Evolutionary conservation across 2,797 vertebrate species (phyloP), one percentile per base, ranked within the genome.

Genomic region (Myripristis jacobus): DNA sequence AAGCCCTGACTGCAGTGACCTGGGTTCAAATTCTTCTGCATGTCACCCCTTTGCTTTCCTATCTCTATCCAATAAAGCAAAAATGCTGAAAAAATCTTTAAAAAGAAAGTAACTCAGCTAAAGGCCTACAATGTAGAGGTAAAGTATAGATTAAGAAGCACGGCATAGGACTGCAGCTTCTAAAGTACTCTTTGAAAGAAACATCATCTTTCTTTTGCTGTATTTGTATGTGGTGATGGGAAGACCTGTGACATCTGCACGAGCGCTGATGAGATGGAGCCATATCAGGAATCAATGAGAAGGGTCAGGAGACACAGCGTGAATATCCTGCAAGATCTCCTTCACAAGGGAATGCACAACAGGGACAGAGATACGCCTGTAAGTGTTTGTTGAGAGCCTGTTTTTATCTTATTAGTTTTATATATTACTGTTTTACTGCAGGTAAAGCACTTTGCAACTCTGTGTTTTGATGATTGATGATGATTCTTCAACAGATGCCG

Each of bases 301-400:
- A 78, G 70, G 75, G 64, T 65, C 19, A 79, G 91, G 67, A 92
- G 91, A 70, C 88, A 85, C 88, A 93, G 91, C 77, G 47, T 79
- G 46, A 75, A 71, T 47, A 78, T 90, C 19, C 84, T 93, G 6
- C 90, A 89, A 74, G 88, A 93, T 47, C 69, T 92, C 22, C 25
- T 85, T 9, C 66, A 80, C 44, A 76, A 59, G 34, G 78, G 83
- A 36, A 62, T 79, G 38, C 75, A 73, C 0, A 70, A 77, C 22
- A 82, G 87, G 75, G 81, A 70, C 72, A 82, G 83, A 80, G 83
- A 84, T 15, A 82, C 85, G 34, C 86, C 88, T 44, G 92, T 93
- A 82, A 84, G 90, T 75, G 24, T 25, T 44, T 11, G 2, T 11
- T 19, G 5, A 36, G 8, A 57, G 4, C n/a, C 9, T 36, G 9